Base-by-base conservation (phyloP, 2,113 vertebrate species). In the Callopanchax toddi region DNA sequence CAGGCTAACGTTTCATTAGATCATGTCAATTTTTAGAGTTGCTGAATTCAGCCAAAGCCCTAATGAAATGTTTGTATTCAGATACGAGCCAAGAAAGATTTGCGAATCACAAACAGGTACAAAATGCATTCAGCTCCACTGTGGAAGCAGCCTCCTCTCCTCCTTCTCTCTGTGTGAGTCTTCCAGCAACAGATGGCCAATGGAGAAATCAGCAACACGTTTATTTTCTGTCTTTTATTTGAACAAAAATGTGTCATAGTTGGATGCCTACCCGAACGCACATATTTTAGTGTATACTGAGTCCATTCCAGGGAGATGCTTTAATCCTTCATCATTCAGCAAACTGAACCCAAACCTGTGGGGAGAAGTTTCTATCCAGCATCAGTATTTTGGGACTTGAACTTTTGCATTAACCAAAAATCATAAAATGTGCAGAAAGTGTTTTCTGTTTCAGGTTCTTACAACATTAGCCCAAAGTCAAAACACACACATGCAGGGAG, bases 111-210 rank as follows among this genome's bases (percentile, higher is more conserved):
- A 79, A 87, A 52, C 67, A 76, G 75, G 60, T 80, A 71, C 40
- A 67, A 84, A 81, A 58, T 67, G 68, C 55, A 60, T 81, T 43
- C 26, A 57, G 39, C 63, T 64, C 58, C 52, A 39, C 39, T 79
- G 75, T 74, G 32, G 68, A 73, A 63, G 64, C 69, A 50, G 65
- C 57, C 53, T 71, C 46, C 55, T 61, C 67, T 34, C 16, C 43
- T 18, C 52, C 54, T 56, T 76, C 71, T 74, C 79, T 63, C 74
- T 70, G 60, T 84, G 71, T 89, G 82, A 88, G 65, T 76, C 79
- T 87, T 86, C 72, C 76, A 87, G 88, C 84, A 89, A 91, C 89
- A 91, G 89, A 91, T 91, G 89, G 89, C 84, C 39, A 82, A 74
- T 82, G 63, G 76, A 87, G 83, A 82, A 88, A 87, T 80, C 83